Evolutionary conservation across 1,140 invertebrate species (phyloP).

Genomic region (Hylaeus anthracinus): DNA sequence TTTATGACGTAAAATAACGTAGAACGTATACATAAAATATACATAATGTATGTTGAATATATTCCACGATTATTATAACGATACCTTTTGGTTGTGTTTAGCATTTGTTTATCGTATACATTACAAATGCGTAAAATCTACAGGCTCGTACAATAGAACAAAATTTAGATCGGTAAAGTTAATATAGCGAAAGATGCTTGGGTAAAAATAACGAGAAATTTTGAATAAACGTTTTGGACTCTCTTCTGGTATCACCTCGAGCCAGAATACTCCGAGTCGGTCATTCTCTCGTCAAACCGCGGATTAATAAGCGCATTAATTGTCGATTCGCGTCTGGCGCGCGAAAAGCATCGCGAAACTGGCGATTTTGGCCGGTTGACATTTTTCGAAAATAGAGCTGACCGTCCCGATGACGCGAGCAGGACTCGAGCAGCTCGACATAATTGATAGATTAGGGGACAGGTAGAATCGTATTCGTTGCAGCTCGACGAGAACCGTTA

Average conservation of each 20-base stretch:
- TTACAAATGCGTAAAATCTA: too few species aligned
- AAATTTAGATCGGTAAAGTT: too few species aligned
- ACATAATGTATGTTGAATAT: too few species aligned
- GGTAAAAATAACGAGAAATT: too few species aligned
- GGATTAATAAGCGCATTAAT: constrained; percentile 50
- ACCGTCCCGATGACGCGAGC: constrained; percentile 60
- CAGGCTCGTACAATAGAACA: too few species aligned
- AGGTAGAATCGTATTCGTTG: not conserved
- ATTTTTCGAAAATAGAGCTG: constrained; percentile 75
- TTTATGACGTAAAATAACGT: too few species aligned
- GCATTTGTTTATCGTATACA: too few species aligned
- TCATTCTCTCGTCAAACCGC: not conserved
- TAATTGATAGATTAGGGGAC: constrained; percentile 29
- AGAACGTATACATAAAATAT: too few species aligned
- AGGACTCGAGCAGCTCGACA: not conserved
- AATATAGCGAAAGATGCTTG: too few species aligned
- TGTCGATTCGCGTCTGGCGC: constrained; percentile 51
- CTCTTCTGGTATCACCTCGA: not conserved
- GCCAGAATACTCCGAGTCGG: not conserved
- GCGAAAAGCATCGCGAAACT: constrained; percentile 31
- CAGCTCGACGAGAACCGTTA: not conserved
- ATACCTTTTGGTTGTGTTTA: too few species aligned
- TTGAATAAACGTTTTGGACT: too few species aligned
- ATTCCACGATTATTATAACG: too few species aligned
- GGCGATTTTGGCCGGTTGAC: constrained; percentile 70